These are phyloP conservation scores for Spea multiplicata DNA, from an alignment of 2,113 vertebrate species.

Conservation along the genomic window DNA sequence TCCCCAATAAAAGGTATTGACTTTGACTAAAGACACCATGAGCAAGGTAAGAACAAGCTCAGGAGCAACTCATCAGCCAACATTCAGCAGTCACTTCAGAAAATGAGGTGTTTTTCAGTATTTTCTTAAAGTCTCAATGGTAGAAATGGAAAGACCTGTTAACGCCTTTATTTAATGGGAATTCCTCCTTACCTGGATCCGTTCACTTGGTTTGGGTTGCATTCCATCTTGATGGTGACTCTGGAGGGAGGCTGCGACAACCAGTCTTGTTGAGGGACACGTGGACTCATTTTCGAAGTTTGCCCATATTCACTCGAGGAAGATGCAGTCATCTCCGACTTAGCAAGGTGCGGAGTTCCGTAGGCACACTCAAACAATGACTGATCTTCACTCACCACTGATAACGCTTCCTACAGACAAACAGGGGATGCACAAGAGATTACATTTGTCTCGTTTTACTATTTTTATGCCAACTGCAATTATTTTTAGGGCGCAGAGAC, in stretches of 20 bases:
- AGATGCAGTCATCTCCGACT: conserved; percentile 84
- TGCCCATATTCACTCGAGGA: conserved; percentile 82
- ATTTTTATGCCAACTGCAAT: not conserved
- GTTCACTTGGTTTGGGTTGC: conserved; percentile 76
- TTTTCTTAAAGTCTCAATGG: too few species aligned
- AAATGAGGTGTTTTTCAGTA: too few species aligned
- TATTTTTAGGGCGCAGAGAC: not conserved
- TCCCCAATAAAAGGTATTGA: too few species aligned
- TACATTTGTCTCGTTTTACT: not conserved
- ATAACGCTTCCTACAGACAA: conserved; percentile 75
- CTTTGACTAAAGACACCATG: too few species aligned
- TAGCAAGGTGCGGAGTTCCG: conserved; percentile 74
- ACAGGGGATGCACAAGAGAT: conserved; percentile 29
- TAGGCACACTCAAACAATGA: conserved; percentile 84
- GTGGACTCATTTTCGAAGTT: conserved; percentile 81
- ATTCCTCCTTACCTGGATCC: conserved; percentile 74
- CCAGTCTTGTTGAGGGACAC: conserved; percentile 83
- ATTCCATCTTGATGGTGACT: conserved; percentile 88
- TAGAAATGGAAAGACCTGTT: too few species aligned
- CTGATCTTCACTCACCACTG: conserved; percentile 86
- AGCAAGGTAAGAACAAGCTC: too few species aligned
- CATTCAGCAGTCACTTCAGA: too few species aligned
- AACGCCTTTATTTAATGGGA: not conserved
- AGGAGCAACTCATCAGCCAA: too few species aligned
- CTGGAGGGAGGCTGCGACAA: conserved; percentile 73